phyloP scores from a whole-genome alignment of 1,140 invertebrate genomes.

The Drosophila saltans region DNA sequence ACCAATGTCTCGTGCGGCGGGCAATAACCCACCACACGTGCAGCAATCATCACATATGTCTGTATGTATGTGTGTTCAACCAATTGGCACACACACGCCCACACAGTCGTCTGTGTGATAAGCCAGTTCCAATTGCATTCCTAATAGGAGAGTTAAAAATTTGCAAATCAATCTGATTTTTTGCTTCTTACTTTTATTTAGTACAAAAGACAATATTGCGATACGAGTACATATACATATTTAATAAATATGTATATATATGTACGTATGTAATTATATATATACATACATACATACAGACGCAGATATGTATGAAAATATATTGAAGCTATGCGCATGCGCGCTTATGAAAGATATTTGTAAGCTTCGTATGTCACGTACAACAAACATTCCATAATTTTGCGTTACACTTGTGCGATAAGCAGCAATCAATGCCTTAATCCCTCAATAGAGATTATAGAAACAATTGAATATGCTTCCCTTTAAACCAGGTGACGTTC shows the following conservation, averaged over 20 bases:
- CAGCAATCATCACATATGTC: slow-evolving; percentile 1
- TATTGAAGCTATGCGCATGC: slow-evolving; percentile 31
- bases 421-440: not conserved
- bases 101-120: slow-evolving; percentile 6
- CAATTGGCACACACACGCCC: not conserved
- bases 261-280: not conserved
- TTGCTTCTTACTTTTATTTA: slow-evolving; percentile 37
- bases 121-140: not conserved
- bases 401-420: slow-evolving; percentile 1
- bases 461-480: slow-evolving; percentile 17
- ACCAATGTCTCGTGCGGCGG: slow-evolving; percentile 54
- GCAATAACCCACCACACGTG: slow-evolving; percentile 47
- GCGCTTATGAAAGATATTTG: slow-evolving; percentile 45
- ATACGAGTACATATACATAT: not conserved
- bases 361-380: slow-evolving; percentile 29
- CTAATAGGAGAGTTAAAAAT: slow-evolving; percentile 23
- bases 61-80: slow-evolving; percentile 1
- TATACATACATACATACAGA: not conserved
- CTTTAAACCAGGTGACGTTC: slow-evolving; percentile 2
- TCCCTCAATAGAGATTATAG: slow-evolving; percentile 1
- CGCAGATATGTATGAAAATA: slow-evolving; percentile 4
- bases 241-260: not conserved
- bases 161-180: slow-evolving; percentile 14
- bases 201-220: slow-evolving; percentile 19
- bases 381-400: slow-evolving; percentile 1